Conservation (phyloP, 2,888 invertebrate species). For the Hirtodrosophila cameraria region DNA sequence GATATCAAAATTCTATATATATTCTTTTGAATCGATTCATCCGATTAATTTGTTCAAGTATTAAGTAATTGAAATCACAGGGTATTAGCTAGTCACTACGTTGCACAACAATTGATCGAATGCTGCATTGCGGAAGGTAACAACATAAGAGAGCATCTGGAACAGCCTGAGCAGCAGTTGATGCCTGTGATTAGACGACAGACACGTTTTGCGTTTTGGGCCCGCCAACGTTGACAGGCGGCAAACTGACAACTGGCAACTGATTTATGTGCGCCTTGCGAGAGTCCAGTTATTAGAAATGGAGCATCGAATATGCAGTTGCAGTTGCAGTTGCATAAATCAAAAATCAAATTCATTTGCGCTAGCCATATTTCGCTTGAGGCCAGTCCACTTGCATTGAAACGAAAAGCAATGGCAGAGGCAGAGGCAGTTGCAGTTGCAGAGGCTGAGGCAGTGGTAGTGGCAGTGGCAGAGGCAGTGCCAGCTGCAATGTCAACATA, state of each 20-base stretch:
- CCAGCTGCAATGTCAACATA: slow-evolving; percentile 23
- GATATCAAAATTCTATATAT: no score
- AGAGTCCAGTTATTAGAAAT: slow-evolving; percentile 72
- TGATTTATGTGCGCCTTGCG: slow-evolving; percentile 51
- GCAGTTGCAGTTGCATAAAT: slow-evolving; percentile 58
- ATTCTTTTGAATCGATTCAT: no score
- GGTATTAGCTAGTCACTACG: slow-evolving; percentile 1
- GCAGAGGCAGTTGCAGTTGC: no score
- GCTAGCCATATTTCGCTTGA: slow-evolving; percentile 25
- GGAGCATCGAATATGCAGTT: slow-evolving; percentile 46
- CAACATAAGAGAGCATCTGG: slow-evolving; percentile 21
- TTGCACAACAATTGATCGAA: background rate
- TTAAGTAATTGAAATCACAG: no score
- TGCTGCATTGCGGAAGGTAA: slow-evolving; percentile 24
- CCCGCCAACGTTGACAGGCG: slow-evolving; percentile 73
- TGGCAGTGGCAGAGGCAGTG: no score
- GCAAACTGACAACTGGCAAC: slow-evolving; percentile 34
- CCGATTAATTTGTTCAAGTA: no score
- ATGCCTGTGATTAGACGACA: slow-evolving; percentile 68
- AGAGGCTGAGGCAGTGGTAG: no score
- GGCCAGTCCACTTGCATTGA: no score
- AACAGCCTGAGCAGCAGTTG: slow-evolving; percentile 54
- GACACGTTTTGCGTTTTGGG: slow-evolving; percentile 57
- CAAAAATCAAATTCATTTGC: slow-evolving; percentile 74
- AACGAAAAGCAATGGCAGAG: no score